A percentile compares a stretch with the other conserved stretches of the same genome.
These are phyloP conservation scores for Osmoderma eremita DNA, from an alignment of 2,888 invertebrate species.

Conservation along the genomic window DNA sequence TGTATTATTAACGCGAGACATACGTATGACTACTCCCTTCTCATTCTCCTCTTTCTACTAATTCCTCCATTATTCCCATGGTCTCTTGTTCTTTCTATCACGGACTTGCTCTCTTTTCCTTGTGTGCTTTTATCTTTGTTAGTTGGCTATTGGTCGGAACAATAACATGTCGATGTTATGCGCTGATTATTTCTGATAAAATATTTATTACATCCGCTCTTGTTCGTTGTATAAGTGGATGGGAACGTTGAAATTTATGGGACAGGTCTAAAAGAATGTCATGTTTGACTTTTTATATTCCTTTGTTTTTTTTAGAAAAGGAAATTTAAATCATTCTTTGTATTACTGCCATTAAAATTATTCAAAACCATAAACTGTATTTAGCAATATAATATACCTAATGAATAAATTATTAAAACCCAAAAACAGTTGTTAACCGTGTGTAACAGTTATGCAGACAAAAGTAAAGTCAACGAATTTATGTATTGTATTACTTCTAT, in stretches of 20 bases:
- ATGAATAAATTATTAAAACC: no score
- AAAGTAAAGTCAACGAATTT: no score
- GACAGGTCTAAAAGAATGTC: background rate
- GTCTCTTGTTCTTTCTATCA: background rate
- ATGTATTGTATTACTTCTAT: no score
- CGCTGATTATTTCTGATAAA: constrained; percentile 25
- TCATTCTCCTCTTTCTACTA: constrained; percentile 1
- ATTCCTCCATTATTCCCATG: background rate
- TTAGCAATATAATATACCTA: no score
- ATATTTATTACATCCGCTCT: constrained; percentile 33
- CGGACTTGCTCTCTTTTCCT: background rate
- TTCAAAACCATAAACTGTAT: no score
- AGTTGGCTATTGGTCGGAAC: constrained; percentile 2
- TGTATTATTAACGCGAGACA: constrained; percentile 33
- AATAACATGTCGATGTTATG: constrained; percentile 21
- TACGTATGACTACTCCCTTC: background rate
- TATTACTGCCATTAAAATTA: no score
- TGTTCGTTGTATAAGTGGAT: background rate
- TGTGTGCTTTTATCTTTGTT: constrained; percentile 5
- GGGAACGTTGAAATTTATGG: constrained; percentile 5
- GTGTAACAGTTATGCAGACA: no score
- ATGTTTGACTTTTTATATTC: background rate
- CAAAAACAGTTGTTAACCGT: no score
- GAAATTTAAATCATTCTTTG: no score
- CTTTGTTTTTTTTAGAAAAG: no score